These are phyloP conservation scores for Ophion ellenae DNA, from an alignment of 2,888 invertebrate genomes.

Conservation along the genomic window DNA sequence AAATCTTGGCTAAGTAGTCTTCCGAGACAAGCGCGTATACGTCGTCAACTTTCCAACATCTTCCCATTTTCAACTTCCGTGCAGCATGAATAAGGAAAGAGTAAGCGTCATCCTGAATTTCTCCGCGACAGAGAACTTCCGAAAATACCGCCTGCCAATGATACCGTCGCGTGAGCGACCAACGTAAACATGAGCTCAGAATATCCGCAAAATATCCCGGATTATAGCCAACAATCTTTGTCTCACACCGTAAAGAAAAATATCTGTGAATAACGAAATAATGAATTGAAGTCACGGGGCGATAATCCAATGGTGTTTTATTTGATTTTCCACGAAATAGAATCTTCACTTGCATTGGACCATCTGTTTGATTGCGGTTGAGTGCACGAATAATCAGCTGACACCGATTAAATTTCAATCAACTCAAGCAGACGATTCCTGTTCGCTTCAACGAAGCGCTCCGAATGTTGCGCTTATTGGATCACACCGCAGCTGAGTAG, in stretches of 20 bases:
- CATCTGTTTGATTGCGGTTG: background rate
- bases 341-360: background rate
- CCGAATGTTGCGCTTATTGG: background rate
- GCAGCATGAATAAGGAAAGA: conserved; percentile 31
- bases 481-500: too few relatives aligned
- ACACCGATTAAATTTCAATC: background rate
- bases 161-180: conserved; percentile 42
- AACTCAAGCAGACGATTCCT: background rate
- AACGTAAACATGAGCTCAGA: background rate
- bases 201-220: background rate
- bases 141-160: conserved; percentile 52
- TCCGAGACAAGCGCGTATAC: conserved; percentile 45
- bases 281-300: background rate
- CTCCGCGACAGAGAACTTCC: conserved; percentile 15
- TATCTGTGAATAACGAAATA: background rate
- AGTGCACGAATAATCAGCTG: background rate
- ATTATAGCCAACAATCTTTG: background rate
- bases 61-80: conserved; percentile 53
- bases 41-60: conserved; percentile 45
- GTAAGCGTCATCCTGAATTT: conserved; percentile 14
- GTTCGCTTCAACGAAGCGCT: background rate
- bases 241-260: background rate
- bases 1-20: conserved; percentile 64
- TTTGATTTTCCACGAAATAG: background rate
- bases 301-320: background rate